Evolutionary conservation across 2,888 invertebrate genomes (phyloP).

Genomic region (Protophormia terraenovae): DNA sequence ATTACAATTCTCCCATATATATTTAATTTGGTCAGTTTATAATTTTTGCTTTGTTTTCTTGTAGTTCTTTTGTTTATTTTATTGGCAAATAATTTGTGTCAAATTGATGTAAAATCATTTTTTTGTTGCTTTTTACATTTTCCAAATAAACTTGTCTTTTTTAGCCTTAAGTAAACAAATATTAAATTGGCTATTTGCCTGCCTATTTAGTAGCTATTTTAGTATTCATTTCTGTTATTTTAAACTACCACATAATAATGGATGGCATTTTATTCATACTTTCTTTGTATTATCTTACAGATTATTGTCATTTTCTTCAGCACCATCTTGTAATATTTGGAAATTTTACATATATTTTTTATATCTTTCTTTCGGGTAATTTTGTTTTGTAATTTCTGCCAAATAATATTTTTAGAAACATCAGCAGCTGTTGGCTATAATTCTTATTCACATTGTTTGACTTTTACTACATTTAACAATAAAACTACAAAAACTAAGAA

Average conservation of each 20-base stretch:
- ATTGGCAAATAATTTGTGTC: background rate
- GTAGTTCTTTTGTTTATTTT: background rate
- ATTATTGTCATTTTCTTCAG: background rate
- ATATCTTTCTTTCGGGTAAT: background rate
- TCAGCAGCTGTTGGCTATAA: constrained; percentile 45
- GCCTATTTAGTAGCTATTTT: constrained; percentile 6
- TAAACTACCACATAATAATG: background rate
- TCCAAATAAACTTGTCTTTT: background rate
- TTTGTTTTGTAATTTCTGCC: constrained; percentile 7
- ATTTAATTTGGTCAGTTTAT: background rate
- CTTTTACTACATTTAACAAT: constrained; percentile 25
- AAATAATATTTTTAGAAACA: constrained; percentile 45
- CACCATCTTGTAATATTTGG: background rate
- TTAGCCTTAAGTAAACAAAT: background rate
- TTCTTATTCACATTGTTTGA: constrained; percentile 33
- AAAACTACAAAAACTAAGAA: background rate
- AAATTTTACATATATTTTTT: background rate
- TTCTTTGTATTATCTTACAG: background rate
- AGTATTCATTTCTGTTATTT: background rate
- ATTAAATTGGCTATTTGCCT: constrained; percentile 16
- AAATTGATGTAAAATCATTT: background rate
- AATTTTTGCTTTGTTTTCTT: background rate
- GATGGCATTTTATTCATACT: constrained; percentile 37
- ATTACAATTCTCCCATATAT: no score
- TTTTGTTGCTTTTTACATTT: background rate